Evolutionary conservation across 2,113 vertebrate species (phyloP).

Genomic region (Sinocyclocheilus anophthalmus): DNA sequence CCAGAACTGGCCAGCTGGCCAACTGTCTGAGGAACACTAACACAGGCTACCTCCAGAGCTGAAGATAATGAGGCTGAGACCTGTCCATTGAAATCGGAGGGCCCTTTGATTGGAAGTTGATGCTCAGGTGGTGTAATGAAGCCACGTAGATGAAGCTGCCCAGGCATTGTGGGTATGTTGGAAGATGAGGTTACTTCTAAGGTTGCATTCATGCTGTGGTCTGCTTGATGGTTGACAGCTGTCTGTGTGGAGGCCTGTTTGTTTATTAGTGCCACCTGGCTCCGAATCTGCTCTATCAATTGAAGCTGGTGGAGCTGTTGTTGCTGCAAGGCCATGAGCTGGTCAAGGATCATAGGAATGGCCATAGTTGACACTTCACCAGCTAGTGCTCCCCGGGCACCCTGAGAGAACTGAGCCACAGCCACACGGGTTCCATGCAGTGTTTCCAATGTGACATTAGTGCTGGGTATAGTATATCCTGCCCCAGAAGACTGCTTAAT

Average conservation of each 20-base stretch:
- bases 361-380: constrained; percentile 84
- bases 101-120: constrained; percentile 84
- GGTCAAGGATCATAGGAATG: constrained; percentile 96
- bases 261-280: constrained; percentile 95
- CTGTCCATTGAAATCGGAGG: constrained; percentile 74
- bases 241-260: constrained; percentile 81
- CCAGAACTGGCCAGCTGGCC: constrained; percentile 80
- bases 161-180: constrained; percentile 73
- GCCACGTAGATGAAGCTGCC: constrained; percentile 86
- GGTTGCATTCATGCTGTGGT: constrained; percentile 64
- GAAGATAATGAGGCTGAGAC: constrained; percentile 72
- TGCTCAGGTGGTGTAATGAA: constrained; percentile 83
- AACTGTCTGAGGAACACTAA: constrained; percentile 79
- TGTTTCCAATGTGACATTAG: constrained; percentile 97
- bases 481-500: constrained; percentile 77
- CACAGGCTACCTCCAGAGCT: constrained; percentile 79
- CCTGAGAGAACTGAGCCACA: constrained; percentile 96
- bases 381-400: constrained; percentile 71
- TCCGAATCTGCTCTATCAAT: constrained; percentile 97
- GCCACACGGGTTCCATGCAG: constrained; percentile 96
- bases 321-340: constrained; percentile 95
- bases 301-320: constrained; percentile 98
- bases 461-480: constrained; percentile 91
- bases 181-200: constrained; percentile 72
- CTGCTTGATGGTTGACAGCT: constrained; percentile 73